Conservation (phyloP, 2,888 invertebrate genomes). For the Agrotis segetum region DNA sequence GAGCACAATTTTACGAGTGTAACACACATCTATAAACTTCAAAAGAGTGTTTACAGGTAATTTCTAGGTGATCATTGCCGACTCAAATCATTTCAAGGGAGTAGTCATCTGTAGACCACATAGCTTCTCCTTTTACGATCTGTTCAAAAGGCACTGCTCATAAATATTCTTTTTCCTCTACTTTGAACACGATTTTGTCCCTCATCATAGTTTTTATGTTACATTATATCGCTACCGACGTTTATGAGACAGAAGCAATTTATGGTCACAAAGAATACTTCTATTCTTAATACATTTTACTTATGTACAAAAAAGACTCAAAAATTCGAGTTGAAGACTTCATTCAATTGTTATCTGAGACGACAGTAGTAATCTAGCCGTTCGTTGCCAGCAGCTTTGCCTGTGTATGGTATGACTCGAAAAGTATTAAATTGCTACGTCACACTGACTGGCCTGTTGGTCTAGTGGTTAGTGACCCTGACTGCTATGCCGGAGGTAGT, state of each 20-base stretch:
- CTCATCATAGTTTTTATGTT: slow-evolving; percentile 59
- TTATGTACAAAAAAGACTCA: slow-evolving; percentile 14
- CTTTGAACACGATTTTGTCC: slow-evolving; percentile 54
- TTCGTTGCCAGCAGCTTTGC: no score
- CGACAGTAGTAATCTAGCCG: not conserved
- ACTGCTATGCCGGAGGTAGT: no score
- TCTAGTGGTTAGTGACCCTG: no score
- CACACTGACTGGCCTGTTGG: no score
- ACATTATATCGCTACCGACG: slow-evolving; percentile 47
- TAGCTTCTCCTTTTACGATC: slow-evolving; percentile 50
- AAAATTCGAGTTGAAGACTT: slow-evolving; percentile 8
- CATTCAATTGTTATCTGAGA: slow-evolving; percentile 8
- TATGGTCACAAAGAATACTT: slow-evolving; percentile 29
- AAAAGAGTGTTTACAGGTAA: slow-evolving; percentile 17
- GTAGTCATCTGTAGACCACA: slow-evolving; percentile 17
- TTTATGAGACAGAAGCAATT: slow-evolving; percentile 53
- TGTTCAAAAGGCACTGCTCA: slow-evolving; percentile 29
- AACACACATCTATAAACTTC: slow-evolving; percentile 21
- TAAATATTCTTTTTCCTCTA: slow-evolving; percentile 53
- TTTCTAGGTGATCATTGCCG: slow-evolving; percentile 8
- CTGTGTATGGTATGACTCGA: no score
- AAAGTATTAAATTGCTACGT: no score
- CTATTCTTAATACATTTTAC: slow-evolving; percentile 17
- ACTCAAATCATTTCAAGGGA: slow-evolving; percentile 2
- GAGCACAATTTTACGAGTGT: not conserved